Conservation (phyloP, 2,888 invertebrate genomes). For the Peribatodes rhomboidaria region DNA sequence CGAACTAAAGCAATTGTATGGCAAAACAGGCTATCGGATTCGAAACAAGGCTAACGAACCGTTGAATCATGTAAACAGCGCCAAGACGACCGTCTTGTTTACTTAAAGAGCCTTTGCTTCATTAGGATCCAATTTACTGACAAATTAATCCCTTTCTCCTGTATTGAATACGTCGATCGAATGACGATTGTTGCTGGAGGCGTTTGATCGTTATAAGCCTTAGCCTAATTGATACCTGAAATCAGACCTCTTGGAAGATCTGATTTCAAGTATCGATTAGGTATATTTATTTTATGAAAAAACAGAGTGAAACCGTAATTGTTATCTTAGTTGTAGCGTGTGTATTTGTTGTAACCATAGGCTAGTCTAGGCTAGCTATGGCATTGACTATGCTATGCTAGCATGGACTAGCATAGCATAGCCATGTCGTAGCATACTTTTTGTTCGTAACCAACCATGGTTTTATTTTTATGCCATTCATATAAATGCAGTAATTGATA, state of each 20-base stretch:
- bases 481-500: no score
- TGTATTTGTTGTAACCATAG: no score
- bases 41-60: slow-evolving; percentile 87
- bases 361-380: no score
- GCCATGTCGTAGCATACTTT: not conserved
- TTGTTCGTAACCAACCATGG: no score
- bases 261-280: not conserved
- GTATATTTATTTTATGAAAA: not conserved
- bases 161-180: slow-evolving; percentile 50
- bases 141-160: slow-evolving; percentile 81
- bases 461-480: no score
- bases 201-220: slow-evolving; percentile 27
- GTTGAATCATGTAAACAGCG: slow-evolving; percentile 84
- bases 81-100: slow-evolving; percentile 85
- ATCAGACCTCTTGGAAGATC: no score
- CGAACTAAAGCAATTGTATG: slow-evolving; percentile 45
- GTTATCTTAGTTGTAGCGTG: not conserved
- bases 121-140: slow-evolving; percentile 86
- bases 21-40: slow-evolving; percentile 74
- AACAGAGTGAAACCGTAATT: not conserved
- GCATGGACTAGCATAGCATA: no score
- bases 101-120: slow-evolving; percentile 86
- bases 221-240: no score
- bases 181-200: slow-evolving; percentile 31
- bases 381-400: no score